A percentile compares a stretch with the other conserved stretches of the same genome.
phyloP scores from a whole-genome alignment of 2,113 vertebrate genomes.

The Mus pahari region DNA sequence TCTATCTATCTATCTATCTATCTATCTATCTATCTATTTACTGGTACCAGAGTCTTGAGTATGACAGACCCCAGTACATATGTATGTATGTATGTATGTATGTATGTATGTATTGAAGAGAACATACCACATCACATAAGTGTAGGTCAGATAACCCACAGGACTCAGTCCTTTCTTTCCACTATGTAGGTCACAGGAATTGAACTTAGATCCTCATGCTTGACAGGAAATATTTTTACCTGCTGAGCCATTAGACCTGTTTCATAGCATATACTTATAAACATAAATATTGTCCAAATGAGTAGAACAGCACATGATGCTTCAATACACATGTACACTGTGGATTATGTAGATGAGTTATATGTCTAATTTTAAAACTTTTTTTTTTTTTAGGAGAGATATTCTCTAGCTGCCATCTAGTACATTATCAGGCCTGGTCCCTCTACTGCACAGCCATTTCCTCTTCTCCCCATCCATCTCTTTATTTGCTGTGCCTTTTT shows the following conservation, averaged over 20 bases:
- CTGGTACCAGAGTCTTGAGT: not conserved
- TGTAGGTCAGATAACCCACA: not conserved
- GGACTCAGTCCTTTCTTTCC: not conserved
- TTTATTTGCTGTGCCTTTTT: not conserved
- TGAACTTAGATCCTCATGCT: not conserved
- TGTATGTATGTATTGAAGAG: not conserved
- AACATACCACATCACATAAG: not conserved
- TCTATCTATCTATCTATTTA: not conserved
- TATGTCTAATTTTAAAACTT: not conserved
- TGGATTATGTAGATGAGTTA: not conserved
- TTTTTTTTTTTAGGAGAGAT: not conserved
- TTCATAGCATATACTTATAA: not conserved
- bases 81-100: not conserved
- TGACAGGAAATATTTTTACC: not conserved
- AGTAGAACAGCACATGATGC: not conserved
- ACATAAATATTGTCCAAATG: not conserved
- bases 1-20: not conserved
- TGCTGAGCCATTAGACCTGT: not conserved
- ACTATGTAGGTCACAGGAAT: too few relatives aligned
- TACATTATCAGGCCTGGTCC: not conserved
- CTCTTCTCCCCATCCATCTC: not conserved
- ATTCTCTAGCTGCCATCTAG: not conserved
- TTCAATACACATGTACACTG: not conserved
- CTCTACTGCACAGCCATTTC: not conserved
- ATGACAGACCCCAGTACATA: not conserved